These are phyloP conservation scores for Pomacea maculata DNA, from an alignment of 1,140 invertebrate genomes.

Conservation along the genomic window DNA sequence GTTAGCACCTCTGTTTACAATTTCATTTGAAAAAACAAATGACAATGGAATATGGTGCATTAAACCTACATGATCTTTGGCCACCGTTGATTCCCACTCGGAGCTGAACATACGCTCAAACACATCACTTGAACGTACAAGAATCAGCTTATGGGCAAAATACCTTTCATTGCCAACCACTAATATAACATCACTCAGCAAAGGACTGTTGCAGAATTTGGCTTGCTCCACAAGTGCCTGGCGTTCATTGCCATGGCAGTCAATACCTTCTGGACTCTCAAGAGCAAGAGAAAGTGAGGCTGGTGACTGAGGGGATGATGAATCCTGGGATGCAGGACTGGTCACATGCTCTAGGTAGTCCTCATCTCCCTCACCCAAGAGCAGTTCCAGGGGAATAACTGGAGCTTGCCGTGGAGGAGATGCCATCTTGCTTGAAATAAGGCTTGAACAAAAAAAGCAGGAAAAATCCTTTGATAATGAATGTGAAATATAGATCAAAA, in stretches of 20 bases:
- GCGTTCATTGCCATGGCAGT: slow-evolving; percentile 66
- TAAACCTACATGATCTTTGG: slow-evolving; percentile 32
- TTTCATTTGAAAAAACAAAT: not conserved
- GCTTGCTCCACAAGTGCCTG: slow-evolving; percentile 62
- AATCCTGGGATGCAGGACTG: slow-evolving; percentile 6
- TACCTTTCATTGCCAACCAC: slow-evolving; percentile 62
- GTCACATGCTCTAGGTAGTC: not conserved
- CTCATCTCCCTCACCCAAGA: slow-evolving; percentile 7
- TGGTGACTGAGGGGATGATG: slow-evolving; percentile 30
- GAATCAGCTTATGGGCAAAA: slow-evolving; percentile 64
- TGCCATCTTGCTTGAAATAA: not conserved
- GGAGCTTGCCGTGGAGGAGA: slow-evolving; percentile 20
- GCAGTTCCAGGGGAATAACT: slow-evolving; percentile 9
- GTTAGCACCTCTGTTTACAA: not conserved
- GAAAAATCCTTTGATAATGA: too few relatives aligned
- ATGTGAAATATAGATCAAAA: too few relatives aligned
- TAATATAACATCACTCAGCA: slow-evolving; percentile 64
- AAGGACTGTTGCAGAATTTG: slow-evolving; percentile 65
- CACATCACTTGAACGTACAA: slow-evolving; percentile 65
- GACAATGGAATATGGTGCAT: not conserved
- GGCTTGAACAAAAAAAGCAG: too few relatives aligned
- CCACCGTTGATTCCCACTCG: slow-evolving; percentile 61
- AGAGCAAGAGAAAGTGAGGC: slow-evolving; percentile 41
- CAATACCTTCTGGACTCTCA: slow-evolving; percentile 60
- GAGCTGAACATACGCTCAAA: slow-evolving; percentile 67